A percentile compares a stretch with the other conserved stretches of the same genome.
Conservation (phyloP, 1,140 invertebrate species). For the Colletes latitarsis region DNA sequence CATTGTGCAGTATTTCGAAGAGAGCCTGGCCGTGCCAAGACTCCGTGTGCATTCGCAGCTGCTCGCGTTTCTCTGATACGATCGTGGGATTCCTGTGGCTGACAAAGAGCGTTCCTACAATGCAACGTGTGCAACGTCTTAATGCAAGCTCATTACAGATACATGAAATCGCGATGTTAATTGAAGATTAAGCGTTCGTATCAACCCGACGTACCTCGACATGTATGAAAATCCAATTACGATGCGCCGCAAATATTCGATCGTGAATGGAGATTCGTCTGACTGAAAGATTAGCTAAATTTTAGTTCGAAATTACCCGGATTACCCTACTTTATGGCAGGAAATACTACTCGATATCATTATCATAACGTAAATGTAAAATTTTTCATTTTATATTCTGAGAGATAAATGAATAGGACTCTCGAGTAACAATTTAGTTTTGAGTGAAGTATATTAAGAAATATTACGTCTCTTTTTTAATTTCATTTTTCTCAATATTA, state of each 20-base stretch:
- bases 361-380: too few species aligned
- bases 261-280: background rate
- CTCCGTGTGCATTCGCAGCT: constrained; percentile 16
- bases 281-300: background rate
- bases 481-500: too few species aligned
- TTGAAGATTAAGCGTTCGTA: background rate
- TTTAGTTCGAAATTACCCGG: background rate
- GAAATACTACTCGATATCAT: too few species aligned
- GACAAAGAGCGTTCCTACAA: background rate
- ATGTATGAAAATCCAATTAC: constrained; percentile 6
- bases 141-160: constrained; percentile 23
- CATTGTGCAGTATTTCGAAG: background rate
- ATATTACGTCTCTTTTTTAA: too few species aligned
- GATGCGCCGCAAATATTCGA: background rate
- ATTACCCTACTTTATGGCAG: too few species aligned
- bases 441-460: too few species aligned
- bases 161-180: constrained; percentile 22
- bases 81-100: constrained; percentile 15
- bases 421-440: too few species aligned
- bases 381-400: too few species aligned
- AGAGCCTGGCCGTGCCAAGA: constrained; percentile 4
- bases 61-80: constrained; percentile 27
- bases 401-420: too few species aligned
- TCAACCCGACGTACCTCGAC: background rate
- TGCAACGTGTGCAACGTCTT: constrained; percentile 20